These are phyloP conservation scores for Aurelia sp. DNA, from an alignment of 30 jellyfish, hydroid and myxozoan species.

Conservation along the genomic window DNA sequence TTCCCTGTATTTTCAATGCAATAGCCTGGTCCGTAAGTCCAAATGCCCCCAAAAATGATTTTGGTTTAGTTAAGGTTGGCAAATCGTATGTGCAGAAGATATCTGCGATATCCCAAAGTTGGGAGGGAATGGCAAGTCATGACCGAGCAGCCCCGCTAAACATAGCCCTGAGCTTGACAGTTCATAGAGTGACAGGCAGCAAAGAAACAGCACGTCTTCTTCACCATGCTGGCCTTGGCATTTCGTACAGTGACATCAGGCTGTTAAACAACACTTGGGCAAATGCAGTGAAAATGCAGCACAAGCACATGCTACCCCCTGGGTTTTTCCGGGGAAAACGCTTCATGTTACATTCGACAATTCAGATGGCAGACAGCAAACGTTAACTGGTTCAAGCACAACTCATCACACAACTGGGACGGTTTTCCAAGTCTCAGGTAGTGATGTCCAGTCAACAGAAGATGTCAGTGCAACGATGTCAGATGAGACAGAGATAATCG, in stretches of 20 bases:
- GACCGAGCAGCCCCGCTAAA: slow-evolving; percentile 41
- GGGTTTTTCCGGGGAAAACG: no score
- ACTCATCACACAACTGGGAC: slow-evolving; percentile 61
- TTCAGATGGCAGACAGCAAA: no score
- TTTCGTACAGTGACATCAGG: no score
- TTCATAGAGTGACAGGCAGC: slow-evolving; percentile 46
- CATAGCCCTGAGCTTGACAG: slow-evolving; percentile 44
- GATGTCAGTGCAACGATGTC: slow-evolving; percentile 16
- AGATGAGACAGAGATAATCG: slow-evolving; percentile 36
- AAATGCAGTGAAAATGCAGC: no score
- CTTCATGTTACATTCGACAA: no score
- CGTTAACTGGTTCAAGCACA: no score
- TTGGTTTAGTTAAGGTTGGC: slow-evolving; percentile 48
- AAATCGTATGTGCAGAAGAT: slow-evolving; percentile 45
- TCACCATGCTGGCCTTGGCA: no score
- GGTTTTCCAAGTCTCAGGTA: slow-evolving; percentile 31
- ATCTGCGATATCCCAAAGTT: slow-evolving; percentile 53
- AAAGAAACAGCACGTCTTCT: slow-evolving; percentile 50
- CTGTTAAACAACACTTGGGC: no score
- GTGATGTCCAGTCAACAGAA: slow-evolving; percentile 31
- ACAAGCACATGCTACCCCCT: no score
- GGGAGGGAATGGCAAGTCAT: slow-evolving; percentile 42
- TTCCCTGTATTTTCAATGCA: slow-evolving; percentile 53
- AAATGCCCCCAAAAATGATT: slow-evolving; percentile 16
- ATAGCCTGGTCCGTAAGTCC: slow-evolving; percentile 51